Percentiles rank a stretch among this genome's conserved stretches.
Conservation (phyloP, 2,797 vertebrate species). For the Pseudochromis fuscus region DNA sequence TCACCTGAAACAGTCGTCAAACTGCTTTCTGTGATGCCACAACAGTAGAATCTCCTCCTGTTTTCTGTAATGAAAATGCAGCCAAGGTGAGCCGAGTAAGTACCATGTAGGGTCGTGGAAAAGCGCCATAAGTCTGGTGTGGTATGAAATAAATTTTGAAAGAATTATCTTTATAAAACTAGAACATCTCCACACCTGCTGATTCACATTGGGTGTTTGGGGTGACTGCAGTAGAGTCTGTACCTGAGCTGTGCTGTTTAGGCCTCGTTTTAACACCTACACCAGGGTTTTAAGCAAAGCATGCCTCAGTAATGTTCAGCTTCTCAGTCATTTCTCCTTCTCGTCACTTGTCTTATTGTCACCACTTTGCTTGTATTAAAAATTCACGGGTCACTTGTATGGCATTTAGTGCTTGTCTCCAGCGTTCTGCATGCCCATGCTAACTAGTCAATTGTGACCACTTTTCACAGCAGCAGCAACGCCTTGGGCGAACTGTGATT, state of each 20-base stretch:
- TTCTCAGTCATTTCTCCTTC: constrained; percentile 52
- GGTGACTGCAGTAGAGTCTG: constrained; percentile 20
- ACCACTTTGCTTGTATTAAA: constrained; percentile 82
- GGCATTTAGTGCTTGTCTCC: constrained; percentile 81
- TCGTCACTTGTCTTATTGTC: constrained; percentile 79
- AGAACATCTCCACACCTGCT: constrained; percentile 42
- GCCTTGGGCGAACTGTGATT: constrained; percentile 79
- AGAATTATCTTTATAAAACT: constrained; percentile 29
- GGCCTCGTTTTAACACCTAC: constrained; percentile 15
- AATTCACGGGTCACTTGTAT: constrained; percentile 83
- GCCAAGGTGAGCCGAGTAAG: too few species aligned
- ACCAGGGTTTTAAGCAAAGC: constrained; percentile 21
- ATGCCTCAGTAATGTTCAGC: constrained; percentile 59
- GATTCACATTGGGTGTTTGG: constrained; percentile 19
- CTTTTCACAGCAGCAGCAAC: constrained; percentile 76
- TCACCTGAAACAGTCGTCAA: too few species aligned
- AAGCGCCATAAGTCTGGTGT: constrained; percentile 56
- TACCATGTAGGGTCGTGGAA: too few species aligned
- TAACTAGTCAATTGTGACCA: constrained; percentile 85
- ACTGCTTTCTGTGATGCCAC: too few species aligned
- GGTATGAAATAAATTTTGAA: constrained; percentile 53
- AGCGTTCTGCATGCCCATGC: constrained; percentile 71
- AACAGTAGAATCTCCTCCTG: too few species aligned
- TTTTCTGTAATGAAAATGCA: too few species aligned
- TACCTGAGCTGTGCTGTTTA: constrained; percentile 24